Evolutionary conservation across 1,140 invertebrate species (phyloP), one percentile per base, ranked within the genome.

Genomic region (Asobara japonica): DNA sequence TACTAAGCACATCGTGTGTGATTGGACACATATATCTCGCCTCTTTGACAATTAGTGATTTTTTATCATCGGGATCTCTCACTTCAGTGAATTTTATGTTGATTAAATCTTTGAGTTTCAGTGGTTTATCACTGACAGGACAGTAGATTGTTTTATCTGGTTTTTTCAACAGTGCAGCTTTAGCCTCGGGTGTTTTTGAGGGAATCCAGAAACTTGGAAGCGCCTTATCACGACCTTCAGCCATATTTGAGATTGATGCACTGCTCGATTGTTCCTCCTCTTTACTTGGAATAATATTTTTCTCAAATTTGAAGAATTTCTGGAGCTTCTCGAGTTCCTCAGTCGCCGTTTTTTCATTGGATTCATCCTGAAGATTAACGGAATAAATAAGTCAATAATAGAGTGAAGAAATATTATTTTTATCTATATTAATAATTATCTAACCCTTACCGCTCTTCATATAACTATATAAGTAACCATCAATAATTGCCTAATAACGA

Each of bases 191-290:
- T n/a, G 97, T 95, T 80, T 97, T 92, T 1, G 94, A 94, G 8
- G 98, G 98, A 70, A 99, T 91, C 98, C 98, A 99, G 87, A 99
- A 99, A 89, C 96, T 98, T 0, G 97, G 97, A 36, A 99, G 88
- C 73, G 92, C 83, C 80, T 94, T 96, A 22, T 91, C 90, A 56
- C 88, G 87, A 1, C 90, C 90, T 67, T 87, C 82, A 13, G 77
- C 83, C 94, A 96, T 95, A 78, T 96, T 96, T 1, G 94, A 95
- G 51, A 96, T 91, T 0, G 93, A 92, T 13, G 86, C 76, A 18
- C 25, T 36, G 74, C n/a, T n/a, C n/a, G 16, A 6, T 69, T 48
- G 76, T 69, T 61, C 80, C 78, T 62, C 79, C 74, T 3, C 61
- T 48, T 11, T 62, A 60, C n/a, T 72, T 4, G 79, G 79, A 2